Conservation (phyloP, 2,888 invertebrate genomes). For the Drosophila setosimentum region DNA sequence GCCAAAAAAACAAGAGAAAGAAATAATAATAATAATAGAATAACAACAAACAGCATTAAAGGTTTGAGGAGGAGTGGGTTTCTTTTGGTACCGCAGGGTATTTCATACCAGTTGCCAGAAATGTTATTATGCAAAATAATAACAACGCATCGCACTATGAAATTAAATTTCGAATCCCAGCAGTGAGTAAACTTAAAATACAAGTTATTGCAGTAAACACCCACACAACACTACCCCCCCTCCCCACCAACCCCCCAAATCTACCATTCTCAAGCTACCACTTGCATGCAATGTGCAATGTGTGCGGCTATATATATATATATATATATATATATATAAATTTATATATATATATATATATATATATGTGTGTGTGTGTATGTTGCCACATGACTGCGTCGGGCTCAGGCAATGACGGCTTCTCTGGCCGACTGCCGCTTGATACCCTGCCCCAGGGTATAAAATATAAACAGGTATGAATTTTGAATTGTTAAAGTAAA, state of each 20-base stretch:
- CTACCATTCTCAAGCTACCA: background rate
- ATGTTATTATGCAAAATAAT: constrained; percentile 79
- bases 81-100: constrained; percentile 30
- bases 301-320: background rate
- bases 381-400: constrained; percentile 74
- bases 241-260: background rate
- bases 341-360: background rate
- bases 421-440: constrained; percentile 35
- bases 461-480: background rate
- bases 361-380: constrained; percentile 25
- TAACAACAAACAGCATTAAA: background rate
- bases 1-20: constrained; percentile 6
- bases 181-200: constrained; percentile 80
- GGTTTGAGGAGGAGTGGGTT: background rate
- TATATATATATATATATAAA: background rate
- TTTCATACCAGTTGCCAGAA: constrained; percentile 53
- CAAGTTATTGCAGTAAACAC: constrained; percentile 69
- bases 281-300: constrained; percentile 17
- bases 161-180: constrained; percentile 82
- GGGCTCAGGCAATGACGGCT: constrained; percentile 51
- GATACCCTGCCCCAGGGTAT: constrained; percentile 36
- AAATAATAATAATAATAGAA: background rate
- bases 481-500: background rate
- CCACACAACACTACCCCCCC: background rate
- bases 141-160: constrained; percentile 80